Base-by-base conservation (phyloP, 2,113 vertebrate genomes). In the Nesoenas mayeri region DNA sequence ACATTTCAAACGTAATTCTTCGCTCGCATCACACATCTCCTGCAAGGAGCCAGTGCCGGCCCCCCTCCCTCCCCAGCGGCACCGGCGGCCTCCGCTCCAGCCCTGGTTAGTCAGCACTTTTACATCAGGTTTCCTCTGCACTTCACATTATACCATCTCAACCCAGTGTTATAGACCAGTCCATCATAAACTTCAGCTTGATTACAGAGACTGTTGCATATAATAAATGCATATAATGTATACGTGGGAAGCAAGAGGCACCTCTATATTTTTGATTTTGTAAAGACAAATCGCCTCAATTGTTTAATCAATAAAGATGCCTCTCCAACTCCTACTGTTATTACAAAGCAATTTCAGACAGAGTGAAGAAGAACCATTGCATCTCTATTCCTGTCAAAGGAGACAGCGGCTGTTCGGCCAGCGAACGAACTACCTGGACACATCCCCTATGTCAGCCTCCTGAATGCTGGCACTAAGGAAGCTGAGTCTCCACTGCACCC, bases 281-380 rank as follows among this genome's bases (percentile, higher is more conserved):
- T 95, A 96, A 97, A 98, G 97, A 98, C 95, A 98, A 97, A 98
- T 97, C 29, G 53, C 93, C 95, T 96, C 96, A 28, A 98, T 98
- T 97, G 97, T 93, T 97, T 98, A 97, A 98, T 98, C 98, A 98
- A 98, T 98, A 98, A 97, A 97, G 98, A 97, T 97, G 97, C 97
- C 98, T 97, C 96, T 98, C 95, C 32, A 58, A 93, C 95, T 96
- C 97, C 96, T 96, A 66, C 96, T 95, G 96, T 96, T 98, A 97
- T 97, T 97, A 96, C 93, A 94, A 78, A 98, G 97, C 97, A 91
- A 93, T 97, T 97, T 96, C 96, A 97, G 97, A 88, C 88, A 57
- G 97, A 97, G 93, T 72, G 93, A 91, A 91, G 95, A 85, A 97
- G 93, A 87, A 89, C 87, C 91, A 60, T 22, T 91, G 58, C 83